phyloP scores from a whole-genome alignment of 2,888 invertebrate species.

The Siphlonurus alternatus region DNA sequence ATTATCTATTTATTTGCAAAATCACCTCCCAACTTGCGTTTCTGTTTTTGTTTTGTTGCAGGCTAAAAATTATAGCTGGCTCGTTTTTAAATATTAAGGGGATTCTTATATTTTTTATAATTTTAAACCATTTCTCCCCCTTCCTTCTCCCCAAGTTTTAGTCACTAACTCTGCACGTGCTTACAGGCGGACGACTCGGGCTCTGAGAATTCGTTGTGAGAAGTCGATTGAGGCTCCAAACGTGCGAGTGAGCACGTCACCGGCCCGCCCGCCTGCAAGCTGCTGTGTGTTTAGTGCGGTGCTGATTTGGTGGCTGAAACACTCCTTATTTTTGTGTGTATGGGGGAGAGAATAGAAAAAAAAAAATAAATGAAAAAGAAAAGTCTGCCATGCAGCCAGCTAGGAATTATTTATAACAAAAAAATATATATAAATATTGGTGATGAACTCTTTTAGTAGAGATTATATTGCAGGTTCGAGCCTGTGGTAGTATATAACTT shows the following conservation, averaged over 20 bases:
- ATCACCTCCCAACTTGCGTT: no score
- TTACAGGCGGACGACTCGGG: constrained; percentile 2
- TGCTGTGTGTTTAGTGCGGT: neutral
- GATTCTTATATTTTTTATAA: no score
- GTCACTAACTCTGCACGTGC: constrained; percentile 2
- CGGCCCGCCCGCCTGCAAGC: neutral
- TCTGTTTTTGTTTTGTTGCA: no score
- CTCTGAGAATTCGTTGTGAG: neutral
- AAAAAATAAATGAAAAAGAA: neutral
- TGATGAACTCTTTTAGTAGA: neutral
- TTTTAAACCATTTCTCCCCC: no score
- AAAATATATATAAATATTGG: neutral
- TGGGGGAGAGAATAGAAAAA: neutral
- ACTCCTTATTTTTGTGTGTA: neutral
- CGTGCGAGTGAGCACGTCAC: neutral
- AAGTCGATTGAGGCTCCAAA: no score
- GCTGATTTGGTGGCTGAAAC: no score
- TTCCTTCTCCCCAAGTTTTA: no score
- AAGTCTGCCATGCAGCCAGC: neutral
- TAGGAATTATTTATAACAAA: neutral
- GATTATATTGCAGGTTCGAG: neutral
- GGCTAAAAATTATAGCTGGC: no score
- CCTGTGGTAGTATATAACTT: neutral
- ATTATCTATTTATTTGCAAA: no score
- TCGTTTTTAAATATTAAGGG: no score